phyloP scores from a whole-genome alignment of 2,888 invertebrate genomes.

The Micoletzkya japonica region DNA sequence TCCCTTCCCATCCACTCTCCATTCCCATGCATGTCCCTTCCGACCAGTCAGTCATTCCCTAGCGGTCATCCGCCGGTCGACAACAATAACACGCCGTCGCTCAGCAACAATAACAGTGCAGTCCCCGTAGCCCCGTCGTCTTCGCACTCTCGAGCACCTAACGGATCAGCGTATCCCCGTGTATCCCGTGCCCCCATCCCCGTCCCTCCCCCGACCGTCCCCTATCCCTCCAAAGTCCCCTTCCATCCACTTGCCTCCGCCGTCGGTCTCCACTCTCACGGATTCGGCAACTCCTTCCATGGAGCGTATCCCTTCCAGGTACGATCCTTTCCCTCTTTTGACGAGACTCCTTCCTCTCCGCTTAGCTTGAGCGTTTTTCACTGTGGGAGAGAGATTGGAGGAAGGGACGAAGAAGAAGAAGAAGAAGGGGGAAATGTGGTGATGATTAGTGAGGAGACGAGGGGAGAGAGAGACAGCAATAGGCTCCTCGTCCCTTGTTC shows the following conservation, averaged over 20 bases:
- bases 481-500: too few relatives aligned
- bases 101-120: not conserved
- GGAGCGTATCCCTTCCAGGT: slow-evolving; percentile 26
- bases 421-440: slow-evolving; percentile 9
- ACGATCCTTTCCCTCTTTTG: too few relatives aligned
- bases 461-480: not conserved
- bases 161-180: slow-evolving; percentile 24
- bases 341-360: not conserved
- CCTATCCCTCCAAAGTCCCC: slow-evolving; percentile 10
- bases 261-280: not conserved
- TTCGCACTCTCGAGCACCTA: not conserved
- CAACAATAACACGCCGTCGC: not conserved
- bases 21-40: slow-evolving; percentile 28
- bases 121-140: not conserved
- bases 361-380: not conserved
- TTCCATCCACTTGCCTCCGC: slow-evolving; percentile 21
- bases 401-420: slow-evolving; percentile 15
- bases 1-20: not conserved
- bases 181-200: slow-evolving; percentile 12
- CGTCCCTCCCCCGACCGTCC: slow-evolving; percentile 10
- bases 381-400: too few relatives aligned
- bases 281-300: slow-evolving; percentile 19
- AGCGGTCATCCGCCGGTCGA: not conserved
- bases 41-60: slow-evolving; percentile 20
- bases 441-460: not conserved